A percentile compares a stretch with the other conserved stretches of the same genome.
phyloP scores from a whole-genome alignment of 1,140 invertebrate genomes.

The Brevipalpus yothersi region DNA sequence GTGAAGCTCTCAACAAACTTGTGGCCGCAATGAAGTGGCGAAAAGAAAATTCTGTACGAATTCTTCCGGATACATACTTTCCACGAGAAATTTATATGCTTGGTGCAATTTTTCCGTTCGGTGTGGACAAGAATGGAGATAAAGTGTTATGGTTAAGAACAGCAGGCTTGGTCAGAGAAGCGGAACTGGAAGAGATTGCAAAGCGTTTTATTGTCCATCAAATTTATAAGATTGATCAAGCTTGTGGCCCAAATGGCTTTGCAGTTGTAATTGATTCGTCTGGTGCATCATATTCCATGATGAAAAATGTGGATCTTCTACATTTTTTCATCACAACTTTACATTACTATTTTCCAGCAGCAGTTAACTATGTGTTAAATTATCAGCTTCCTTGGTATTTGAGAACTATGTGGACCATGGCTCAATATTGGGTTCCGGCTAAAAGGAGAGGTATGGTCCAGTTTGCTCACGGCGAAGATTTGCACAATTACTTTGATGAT shows the following conservation, averaged over 20 bases:
- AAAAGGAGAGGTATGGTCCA: neutral
- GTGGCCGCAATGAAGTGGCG: slow-evolving; percentile 8
- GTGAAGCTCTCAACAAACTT: slow-evolving; percentile 5
- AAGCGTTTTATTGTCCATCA: slow-evolving; percentile 6
- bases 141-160: slow-evolving; percentile 3
- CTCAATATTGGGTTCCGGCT: neutral
- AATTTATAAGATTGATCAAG: slow-evolving; percentile 4
- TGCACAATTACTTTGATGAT: neutral
- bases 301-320: slow-evolving; percentile 8
- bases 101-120: slow-evolving; percentile 1
- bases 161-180: neutral
- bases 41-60: slow-evolving; percentile 1
- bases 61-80: slow-evolving; percentile 1
- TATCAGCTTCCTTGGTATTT: slow-evolving; percentile 6
- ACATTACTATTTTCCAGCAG: slow-evolving; percentile 10
- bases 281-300: neutral
- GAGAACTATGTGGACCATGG: slow-evolving; percentile 2
- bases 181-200: neutral
- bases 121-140: neutral
- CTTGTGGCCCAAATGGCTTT: slow-evolving; percentile 2
- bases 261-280: slow-evolving; percentile 8
- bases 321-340: slow-evolving; percentile 8
- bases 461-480: neutral
- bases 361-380: slow-evolving; percentile 4
- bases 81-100: slow-evolving; percentile 1